Percentiles rank a stretch among this genome's conserved stretches.
These are phyloP conservation scores for Mylabris phalerata DNA, from an alignment of 1,140 invertebrate genomes.

Conservation along the genomic window DNA sequence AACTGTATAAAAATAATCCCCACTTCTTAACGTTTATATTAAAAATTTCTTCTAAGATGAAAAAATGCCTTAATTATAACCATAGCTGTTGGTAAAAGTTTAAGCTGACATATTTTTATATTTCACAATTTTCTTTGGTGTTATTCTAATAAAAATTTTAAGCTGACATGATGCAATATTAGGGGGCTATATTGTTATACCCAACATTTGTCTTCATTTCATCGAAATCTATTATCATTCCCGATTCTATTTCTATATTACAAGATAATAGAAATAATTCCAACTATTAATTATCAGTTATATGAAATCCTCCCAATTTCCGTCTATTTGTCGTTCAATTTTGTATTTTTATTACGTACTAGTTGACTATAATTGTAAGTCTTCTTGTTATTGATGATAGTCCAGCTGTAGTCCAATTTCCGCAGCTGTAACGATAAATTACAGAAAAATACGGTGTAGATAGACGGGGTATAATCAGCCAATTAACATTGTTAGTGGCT, in stretches of 20 bases:
- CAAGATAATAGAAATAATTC: background rate
- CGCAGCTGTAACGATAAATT: conserved; percentile 9
- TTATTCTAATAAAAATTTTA: background rate
- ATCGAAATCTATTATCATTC: background rate
- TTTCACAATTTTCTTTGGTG: background rate
- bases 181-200: background rate
- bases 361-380: background rate
- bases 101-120: conserved; percentile 5
- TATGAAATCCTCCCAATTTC: background rate
- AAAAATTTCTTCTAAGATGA: conserved; percentile 3
- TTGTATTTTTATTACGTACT: background rate
- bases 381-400: background rate
- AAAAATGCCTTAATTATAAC: conserved; percentile 1
- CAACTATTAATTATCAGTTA: background rate
- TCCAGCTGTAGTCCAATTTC: conserved; percentile 6
- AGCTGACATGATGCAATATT: too few species aligned
- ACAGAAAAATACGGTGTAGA: conserved; percentile 3
- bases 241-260: background rate
- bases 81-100: background rate
- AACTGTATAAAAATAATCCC: conserved; percentile 1
- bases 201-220: conserved; percentile 1
- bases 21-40: background rate
- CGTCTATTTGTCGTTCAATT: background rate
- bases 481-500: conserved; percentile 12
- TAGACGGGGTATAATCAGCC: conserved; percentile 5